Evolutionary conservation across 1,140 invertebrate genomes (phyloP).

Genomic region (Pectinophora gossypiella): DNA sequence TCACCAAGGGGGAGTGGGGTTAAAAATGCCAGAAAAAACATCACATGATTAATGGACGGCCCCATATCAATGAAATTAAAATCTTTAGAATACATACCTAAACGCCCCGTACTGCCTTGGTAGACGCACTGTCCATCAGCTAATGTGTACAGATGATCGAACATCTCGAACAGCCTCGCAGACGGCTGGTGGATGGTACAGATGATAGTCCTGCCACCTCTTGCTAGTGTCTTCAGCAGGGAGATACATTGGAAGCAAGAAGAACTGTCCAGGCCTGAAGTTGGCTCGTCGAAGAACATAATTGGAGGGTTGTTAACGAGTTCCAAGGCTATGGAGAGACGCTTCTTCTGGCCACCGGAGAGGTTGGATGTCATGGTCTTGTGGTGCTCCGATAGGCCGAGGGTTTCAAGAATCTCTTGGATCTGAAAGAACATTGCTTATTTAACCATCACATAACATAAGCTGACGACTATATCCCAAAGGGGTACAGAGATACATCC

Average conservation of each 20-base stretch:
- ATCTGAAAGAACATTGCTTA: too few relatives aligned
- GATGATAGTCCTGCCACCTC: slow-evolving; percentile 94
- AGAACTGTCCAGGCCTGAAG: slow-evolving; percentile 95
- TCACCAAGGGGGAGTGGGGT: too few relatives aligned
- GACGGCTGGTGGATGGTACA: slow-evolving; percentile 99
- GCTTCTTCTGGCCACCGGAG: slow-evolving; percentile 96
- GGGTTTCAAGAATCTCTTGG: slow-evolving; percentile 92
- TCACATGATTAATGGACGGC: too few relatives aligned
- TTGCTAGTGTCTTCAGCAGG: slow-evolving; percentile 89
- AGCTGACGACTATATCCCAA: too few relatives aligned
- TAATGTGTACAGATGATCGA: slow-evolving; percentile 95
- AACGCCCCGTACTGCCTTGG: slow-evolving; percentile 87
- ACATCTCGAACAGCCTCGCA: slow-evolving; percentile 97
- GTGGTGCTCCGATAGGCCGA: slow-evolving; percentile 90
- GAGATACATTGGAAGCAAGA: slow-evolving; percentile 96
- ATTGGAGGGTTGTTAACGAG: slow-evolving; percentile 95
- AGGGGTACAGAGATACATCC: too few relatives aligned
- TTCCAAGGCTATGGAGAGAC: slow-evolving; percentile 96
- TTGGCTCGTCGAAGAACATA: slow-evolving; percentile 99
- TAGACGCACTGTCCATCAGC: slow-evolving; percentile 97
- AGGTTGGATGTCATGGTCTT: slow-evolving; percentile 93
- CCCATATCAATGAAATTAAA: too few relatives aligned
- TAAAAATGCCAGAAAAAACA: too few relatives aligned
- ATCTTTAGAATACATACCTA: slow-evolving; percentile 69
- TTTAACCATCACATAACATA: too few relatives aligned